Evolutionary conservation across 2,888 invertebrate genomes (phyloP), one percentile per base, ranked within the genome.

Genomic region (Bibio marci): DNA sequence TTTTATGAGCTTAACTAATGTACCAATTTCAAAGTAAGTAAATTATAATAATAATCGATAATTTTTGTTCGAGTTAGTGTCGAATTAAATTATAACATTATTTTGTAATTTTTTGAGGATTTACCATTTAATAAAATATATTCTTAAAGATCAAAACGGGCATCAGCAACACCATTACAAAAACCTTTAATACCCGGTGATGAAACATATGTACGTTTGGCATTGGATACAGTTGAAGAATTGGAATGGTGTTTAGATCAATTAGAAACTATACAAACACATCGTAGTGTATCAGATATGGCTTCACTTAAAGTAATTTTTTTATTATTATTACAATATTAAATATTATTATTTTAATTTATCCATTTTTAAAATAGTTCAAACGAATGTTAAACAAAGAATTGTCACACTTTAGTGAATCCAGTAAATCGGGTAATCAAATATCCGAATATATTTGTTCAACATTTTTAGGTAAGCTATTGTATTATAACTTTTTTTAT

Each of bases 181-280:
- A 40, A 35, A 14, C 55, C 53, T 48, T 46, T 61, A 45, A 54
- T 52, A 31, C 61, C 59, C 43, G 62, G 62, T 44, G 91, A 94
- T 69, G 92, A 91, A 62, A 72, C 79, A 55, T 90, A 87, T 66
- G 80, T 83, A 71, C 90, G 91, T 64, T 68, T 94, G 62, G 92
- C 94, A 42, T 69, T 87, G 64, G 94, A 97, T 64, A 95, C 95
- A 34, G 80, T 97, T 67, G 95, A 98, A 62, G 98, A 98, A 69
- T 70, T 98, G 64, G 98, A 98, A 69, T 98, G 98, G 98, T 98
- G 98, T 63, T 71, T 98, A 67, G 97, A 98, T 69, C 97, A 98
- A 70, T 69, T 98, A 65, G 97, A 98, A 71, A 95, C 94, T 49
- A 95, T 98, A 63, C 97, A 98, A 71, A 95, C 95, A 45, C 95